These are phyloP conservation scores for Cepaea nemoralis DNA, from an alignment of 1,140 invertebrate species.

Conservation along the genomic window DNA sequence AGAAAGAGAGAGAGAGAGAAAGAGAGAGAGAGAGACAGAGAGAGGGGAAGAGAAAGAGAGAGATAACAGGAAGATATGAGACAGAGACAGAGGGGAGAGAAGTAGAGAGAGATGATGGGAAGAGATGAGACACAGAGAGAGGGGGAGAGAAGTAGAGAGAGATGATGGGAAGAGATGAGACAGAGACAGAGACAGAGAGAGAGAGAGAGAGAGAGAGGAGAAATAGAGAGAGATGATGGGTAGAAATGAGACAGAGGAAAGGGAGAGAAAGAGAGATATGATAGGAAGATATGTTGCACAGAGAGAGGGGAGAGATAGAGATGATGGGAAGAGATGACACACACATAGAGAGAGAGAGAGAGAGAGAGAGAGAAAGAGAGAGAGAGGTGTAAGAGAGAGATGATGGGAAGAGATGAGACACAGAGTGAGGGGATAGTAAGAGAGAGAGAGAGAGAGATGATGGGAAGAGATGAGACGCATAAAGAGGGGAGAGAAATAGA, in stretches of 20 bases:
- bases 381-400: too few relatives aligned
- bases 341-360: neutral
- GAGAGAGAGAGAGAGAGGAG: neutral
- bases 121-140: neutral
- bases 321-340: neutral
- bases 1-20: too few relatives aligned
- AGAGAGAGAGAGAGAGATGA: neutral
- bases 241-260: too few relatives aligned
- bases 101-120: neutral
- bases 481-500: too few relatives aligned
- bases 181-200: constrained; percentile 2
- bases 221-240: too few relatives aligned
- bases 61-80: neutral
- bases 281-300: too few relatives aligned
- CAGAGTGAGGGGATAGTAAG: too few relatives aligned
- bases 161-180: neutral
- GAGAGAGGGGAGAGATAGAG: neutral
- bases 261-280: too few relatives aligned
- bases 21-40: neutral
- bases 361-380: too few relatives aligned
- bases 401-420: too few relatives aligned
- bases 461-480: neutral
- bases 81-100: neutral
- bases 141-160: neutral
- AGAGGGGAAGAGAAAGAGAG: neutral